Conservation (phyloP, 2,888 invertebrate species). For the Creontiades dilutus region DNA sequence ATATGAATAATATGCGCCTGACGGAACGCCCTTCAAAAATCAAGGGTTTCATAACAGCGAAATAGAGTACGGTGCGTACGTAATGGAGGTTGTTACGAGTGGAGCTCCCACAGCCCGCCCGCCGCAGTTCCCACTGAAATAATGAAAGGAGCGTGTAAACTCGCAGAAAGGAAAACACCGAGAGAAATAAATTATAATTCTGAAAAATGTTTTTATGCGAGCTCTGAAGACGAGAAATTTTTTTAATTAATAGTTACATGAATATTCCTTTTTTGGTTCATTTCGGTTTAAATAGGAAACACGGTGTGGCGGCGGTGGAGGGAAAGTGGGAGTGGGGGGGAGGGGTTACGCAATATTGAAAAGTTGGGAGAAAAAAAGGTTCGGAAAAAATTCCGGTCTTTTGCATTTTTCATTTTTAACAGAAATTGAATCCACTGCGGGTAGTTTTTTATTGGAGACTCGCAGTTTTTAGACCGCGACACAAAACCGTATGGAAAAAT, state of each 20-base stretch:
- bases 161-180: background rate
- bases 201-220: slow-evolving; percentile 21
- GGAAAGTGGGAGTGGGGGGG: no score
- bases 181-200: slow-evolving; percentile 26
- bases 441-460: no score
- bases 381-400: no score
- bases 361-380: background rate
- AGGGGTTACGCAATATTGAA: background rate
- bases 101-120: background rate
- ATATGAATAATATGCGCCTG: background rate
- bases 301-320: background rate
- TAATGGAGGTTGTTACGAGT: background rate
- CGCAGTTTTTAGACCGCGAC: no score
- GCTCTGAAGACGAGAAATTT: background rate
- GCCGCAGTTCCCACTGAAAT: background rate
- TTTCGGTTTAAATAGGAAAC: background rate
- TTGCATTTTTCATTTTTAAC: no score
- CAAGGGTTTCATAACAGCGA: background rate
- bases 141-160: background rate
- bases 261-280: background rate
- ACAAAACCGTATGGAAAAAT: no score
- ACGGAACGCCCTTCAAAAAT: background rate
- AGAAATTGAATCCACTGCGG: no score
- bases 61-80: background rate
- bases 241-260: background rate